These are phyloP conservation scores for Ostrea edulis DNA, from an alignment of 1,140 invertebrate genomes.

Conservation along the genomic window DNA sequence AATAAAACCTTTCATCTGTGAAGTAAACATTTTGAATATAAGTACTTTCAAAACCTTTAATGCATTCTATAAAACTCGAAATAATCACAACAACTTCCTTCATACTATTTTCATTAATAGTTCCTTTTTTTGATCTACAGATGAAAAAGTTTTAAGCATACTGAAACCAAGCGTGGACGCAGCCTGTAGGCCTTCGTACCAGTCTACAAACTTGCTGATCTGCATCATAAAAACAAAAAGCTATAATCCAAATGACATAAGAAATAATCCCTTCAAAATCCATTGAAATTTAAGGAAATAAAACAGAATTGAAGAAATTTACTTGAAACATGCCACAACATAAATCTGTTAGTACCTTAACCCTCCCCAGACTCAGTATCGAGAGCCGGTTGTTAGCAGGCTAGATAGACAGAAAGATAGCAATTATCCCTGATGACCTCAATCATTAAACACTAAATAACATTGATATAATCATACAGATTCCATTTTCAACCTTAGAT, in stretches of 20 bases:
- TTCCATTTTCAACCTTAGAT: background rate
- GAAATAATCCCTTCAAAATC: background rate
- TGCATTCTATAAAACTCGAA: no score
- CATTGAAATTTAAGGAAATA: background rate
- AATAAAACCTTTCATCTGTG: no score
- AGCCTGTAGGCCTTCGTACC: background rate
- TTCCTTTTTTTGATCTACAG: no score
- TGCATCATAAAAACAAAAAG: background rate
- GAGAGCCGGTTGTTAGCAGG: slow-evolving; percentile 34
- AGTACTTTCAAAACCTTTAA: no score
- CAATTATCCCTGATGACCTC: background rate
- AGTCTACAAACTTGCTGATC: background rate
- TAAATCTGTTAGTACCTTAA: background rate
- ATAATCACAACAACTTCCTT: no score
- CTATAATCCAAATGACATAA: background rate
- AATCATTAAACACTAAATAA: background rate
- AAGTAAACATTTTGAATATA: no score
- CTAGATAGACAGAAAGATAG: background rate
- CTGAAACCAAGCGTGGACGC: background rate
- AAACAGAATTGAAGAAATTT: background rate
- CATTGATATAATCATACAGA: background rate
- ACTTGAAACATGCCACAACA: slow-evolving; percentile 12
- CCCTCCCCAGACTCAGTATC: slow-evolving; percentile 1
- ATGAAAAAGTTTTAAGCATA: background rate
- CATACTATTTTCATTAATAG: no score